Base-by-base conservation (phyloP, 2,888 invertebrate species). In the Drosophila picticornis region DNA sequence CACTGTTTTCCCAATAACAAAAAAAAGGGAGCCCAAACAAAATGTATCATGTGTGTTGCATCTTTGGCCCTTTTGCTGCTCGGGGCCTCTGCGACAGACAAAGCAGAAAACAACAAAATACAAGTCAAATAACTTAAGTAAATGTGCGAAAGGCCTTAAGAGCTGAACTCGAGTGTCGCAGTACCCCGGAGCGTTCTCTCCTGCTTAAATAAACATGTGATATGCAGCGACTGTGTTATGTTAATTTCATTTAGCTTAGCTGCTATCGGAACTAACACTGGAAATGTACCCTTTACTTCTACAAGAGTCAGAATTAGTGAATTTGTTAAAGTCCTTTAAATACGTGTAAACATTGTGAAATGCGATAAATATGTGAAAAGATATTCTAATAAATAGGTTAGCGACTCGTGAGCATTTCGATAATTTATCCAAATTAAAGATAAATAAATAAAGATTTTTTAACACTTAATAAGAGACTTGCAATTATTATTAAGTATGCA, bases 71-170 rank as follows among this genome's bases (percentile, higher is more conserved):
- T 70, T 81, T 90, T 68, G 72, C 67, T 74, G 80, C 85, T 88
- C 34, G 84, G 85, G 90, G 83, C 77, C 66, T 60, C 58, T 65
- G 85, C 59, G 76, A 67, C 76, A 66, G 70, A 66, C 75, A 27
- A 57, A 43, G 31, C 43, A n/a, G 50, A 64, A 32, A 57, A 59
- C 38, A 53, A 38, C 38, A 22, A 67, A 27, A 48, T 6, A 78
- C 67, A 88, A 85, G 80, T 73, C 85, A 90, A 86, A 90, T 83
- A 86, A 90, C 86, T 90, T 82, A 74, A 88, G 88, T 77, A 85
- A 85, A 88, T 86, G 88, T 82, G 75, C 56, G 56, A 87, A 87
- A 69, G 71, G 85, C 81, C 88, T 71, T 74, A 73, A 81, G 84
- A 80, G 84, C 77, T 75, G 53, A 73, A 60, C 67, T 70, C 64